Conservation (phyloP, 2,888 invertebrate genomes). For the Nymphalis polychloros region DNA sequence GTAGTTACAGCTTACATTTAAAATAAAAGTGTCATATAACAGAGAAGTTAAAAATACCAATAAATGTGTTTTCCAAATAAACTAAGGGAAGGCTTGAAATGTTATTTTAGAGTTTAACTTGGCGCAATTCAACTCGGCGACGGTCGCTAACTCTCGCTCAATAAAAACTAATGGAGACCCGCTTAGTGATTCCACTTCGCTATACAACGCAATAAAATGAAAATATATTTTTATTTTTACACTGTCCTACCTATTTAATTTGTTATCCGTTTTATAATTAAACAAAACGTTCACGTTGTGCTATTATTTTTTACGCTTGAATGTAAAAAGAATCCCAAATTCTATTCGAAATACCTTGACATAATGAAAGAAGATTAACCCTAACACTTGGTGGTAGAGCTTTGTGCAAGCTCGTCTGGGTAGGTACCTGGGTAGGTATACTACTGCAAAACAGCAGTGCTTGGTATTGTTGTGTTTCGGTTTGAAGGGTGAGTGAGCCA, state of each 20-base stretch:
- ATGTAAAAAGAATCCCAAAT: no score
- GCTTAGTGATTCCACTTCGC: slow-evolving; percentile 47
- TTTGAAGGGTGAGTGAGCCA: no score
- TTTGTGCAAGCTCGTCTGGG: no score
- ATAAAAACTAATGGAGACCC: slow-evolving; percentile 63
- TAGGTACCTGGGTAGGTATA: no score
- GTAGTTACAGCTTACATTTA: not conserved
- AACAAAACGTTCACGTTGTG: not conserved
- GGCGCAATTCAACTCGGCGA: slow-evolving; percentile 45
- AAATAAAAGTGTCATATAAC: slow-evolving; percentile 1
- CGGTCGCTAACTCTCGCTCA: slow-evolving; percentile 51
- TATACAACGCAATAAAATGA: slow-evolving; percentile 14
- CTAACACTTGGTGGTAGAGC: no score
- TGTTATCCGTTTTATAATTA: not conserved
- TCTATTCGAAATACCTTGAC: no score
- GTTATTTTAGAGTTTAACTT: slow-evolving; percentile 50
- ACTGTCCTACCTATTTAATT: not conserved
- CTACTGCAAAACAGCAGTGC: no score
- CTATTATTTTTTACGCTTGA: not conserved
- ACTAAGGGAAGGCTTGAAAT: slow-evolving; percentile 44
- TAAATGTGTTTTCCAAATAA: slow-evolving; percentile 18
- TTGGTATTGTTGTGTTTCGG: no score
- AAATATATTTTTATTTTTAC: slow-evolving; percentile 21
- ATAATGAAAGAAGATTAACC: no score
- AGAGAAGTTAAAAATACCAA: slow-evolving; percentile 17